A percentile compares a stretch with the other conserved stretches of the same genome.
phyloP scores from a whole-genome alignment of 2,888 invertebrate species.

The Gryllus longicercus region DNA sequence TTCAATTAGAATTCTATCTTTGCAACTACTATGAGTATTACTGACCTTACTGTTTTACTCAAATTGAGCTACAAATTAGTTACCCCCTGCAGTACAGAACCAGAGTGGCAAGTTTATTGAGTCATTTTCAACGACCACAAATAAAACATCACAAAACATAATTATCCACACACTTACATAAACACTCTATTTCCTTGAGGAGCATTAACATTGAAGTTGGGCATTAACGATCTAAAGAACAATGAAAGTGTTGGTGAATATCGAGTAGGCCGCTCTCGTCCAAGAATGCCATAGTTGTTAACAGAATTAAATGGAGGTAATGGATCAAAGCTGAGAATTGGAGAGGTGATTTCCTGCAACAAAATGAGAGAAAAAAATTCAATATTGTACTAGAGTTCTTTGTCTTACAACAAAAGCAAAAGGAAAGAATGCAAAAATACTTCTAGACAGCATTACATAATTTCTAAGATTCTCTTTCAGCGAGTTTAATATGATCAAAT shows the following conservation, averaged over 20 bases:
- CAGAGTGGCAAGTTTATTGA: neutral
- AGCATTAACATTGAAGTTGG: constrained; percentile 58
- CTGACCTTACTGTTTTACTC: no score
- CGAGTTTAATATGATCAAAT: no score
- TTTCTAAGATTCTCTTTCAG: neutral
- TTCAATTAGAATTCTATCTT: no score
- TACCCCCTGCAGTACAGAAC: no score
- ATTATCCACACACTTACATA: neutral
- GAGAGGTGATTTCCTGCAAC: constrained; percentile 44
- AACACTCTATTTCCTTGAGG: neutral
- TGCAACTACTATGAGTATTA: no score
- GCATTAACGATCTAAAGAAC: constrained; percentile 70
- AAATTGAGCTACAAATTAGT: no score
- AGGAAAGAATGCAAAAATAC: neutral
- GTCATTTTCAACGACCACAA: neutral
- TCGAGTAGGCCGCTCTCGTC: constrained; percentile 37
- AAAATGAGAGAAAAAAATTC: neutral
- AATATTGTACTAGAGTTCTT: neutral
- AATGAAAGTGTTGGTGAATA: constrained; percentile 48
- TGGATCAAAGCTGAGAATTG: constrained; percentile 72
- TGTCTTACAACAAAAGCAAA: neutral
- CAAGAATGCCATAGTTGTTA: constrained; percentile 62
- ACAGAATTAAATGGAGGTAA: constrained; percentile 72
- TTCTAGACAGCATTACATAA: neutral
- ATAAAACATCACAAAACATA: neutral